A percentile compares a stretch with the other conserved stretches of the same genome.
These are phyloP conservation scores for Aromia moschata DNA, from an alignment of 2,888 invertebrate genomes.

Conservation along the genomic window DNA sequence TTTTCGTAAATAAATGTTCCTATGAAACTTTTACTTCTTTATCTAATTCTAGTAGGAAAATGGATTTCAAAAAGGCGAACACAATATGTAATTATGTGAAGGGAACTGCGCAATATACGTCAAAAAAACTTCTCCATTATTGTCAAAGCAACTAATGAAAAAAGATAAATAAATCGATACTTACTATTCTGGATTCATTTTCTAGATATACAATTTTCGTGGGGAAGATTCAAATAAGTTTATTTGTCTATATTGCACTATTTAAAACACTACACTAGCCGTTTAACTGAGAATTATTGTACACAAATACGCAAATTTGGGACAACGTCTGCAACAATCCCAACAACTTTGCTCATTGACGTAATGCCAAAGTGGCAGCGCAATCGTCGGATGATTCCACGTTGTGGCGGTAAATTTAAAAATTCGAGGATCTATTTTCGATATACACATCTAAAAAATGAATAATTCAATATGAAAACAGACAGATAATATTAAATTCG, in stretches of 20 bases:
- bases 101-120: constrained; percentile 52
- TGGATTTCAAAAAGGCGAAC: no score
- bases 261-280: constrained; percentile 43
- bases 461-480: no score
- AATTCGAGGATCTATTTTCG: no score
- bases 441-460: no score
- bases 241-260: constrained; percentile 40
- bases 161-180: constrained; percentile 65
- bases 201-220: constrained; percentile 38
- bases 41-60: no score
- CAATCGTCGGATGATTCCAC: constrained; percentile 37
- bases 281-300: constrained; percentile 49
- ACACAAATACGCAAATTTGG: constrained; percentile 59
- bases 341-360: constrained; percentile 53
- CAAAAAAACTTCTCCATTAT: constrained; percentile 49
- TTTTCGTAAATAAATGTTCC: constrained; percentile 12
- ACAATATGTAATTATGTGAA: constrained; percentile 10
- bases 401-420: constrained; percentile 45
- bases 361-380: constrained; percentile 59
- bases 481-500: no score
- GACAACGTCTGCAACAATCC: constrained; percentile 58
- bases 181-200: constrained; percentile 88
- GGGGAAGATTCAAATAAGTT: constrained; percentile 22
- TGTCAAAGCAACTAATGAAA: constrained; percentile 49
- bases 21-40: neutral